Evolutionary conservation across 2,888 invertebrate genomes (phyloP).

Genomic region (Odontocolon sp.): DNA sequence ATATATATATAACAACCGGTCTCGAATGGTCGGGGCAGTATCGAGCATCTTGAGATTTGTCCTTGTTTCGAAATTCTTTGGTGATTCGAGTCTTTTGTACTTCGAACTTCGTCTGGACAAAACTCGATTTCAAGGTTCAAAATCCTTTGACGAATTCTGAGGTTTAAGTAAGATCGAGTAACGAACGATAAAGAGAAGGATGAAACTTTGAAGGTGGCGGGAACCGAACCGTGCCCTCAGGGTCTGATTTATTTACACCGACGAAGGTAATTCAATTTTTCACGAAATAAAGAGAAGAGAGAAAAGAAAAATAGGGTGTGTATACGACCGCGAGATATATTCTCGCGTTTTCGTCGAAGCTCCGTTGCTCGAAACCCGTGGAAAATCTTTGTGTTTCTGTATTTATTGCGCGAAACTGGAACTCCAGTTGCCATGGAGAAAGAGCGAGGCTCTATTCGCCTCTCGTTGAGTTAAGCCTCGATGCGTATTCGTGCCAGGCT

Average conservation of each 20-base stretch:
- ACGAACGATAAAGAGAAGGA: neutral
- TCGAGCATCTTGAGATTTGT: constrained; percentile 24
- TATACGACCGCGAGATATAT: neutral
- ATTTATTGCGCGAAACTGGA: constrained; percentile 8
- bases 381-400: neutral
- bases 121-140: constrained; percentile 29
- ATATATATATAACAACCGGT: neutral
- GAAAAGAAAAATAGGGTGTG: neutral
- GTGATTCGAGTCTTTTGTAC: constrained; percentile 12
- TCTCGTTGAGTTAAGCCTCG: constrained; percentile 6
- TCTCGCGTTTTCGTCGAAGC: neutral
- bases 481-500: constrained; percentile 7
- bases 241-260: constrained; percentile 13
- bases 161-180: neutral
- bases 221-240: neutral
- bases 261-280: constrained; percentile 3
- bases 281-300: neutral
- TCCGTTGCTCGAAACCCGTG: neutral
- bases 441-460: neutral
- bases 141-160: constrained; percentile 14
- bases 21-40: neutral
- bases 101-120: neutral
- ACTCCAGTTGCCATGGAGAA: constrained; percentile 25
- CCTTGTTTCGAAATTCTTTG: neutral
- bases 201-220: constrained; percentile 26